These are phyloP conservation scores for Petroica traversi DNA, from an alignment of 2,113 vertebrate genomes.

Conservation along the genomic window DNA sequence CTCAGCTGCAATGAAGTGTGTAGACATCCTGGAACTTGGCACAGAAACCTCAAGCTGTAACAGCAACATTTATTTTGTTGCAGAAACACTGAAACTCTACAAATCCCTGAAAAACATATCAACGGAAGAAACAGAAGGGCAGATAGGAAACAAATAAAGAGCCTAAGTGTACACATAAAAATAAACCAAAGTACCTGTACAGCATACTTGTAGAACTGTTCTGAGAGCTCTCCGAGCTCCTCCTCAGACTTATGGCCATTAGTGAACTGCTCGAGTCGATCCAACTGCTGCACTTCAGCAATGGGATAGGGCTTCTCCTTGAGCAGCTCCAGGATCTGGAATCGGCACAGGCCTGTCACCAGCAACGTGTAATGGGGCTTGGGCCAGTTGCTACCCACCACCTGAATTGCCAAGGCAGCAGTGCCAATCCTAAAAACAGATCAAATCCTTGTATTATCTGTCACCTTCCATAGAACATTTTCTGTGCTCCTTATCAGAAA, in stretches of 20 bases:
- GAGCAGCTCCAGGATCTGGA: conserved; percentile 84
- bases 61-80: not conserved
- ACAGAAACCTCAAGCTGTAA: not conserved
- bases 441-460: not conserved
- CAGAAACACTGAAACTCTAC: not conserved
- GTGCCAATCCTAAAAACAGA: conserved; percentile 86
- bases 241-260: conserved; percentile 70
- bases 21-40: fast-evolving
- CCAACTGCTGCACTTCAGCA: conserved; percentile 91
- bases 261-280: conserved; percentile 88
- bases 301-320: conserved; percentile 89
- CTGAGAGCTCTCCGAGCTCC: conserved; percentile 84
- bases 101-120: fast-evolving
- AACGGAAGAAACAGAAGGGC: not conserved
- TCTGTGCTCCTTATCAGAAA: not conserved
- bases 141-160: not conserved
- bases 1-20: not conserved
- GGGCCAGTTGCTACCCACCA: conserved; percentile 98
- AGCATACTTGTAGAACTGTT: conserved; percentile 91
- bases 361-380: conserved; percentile 95
- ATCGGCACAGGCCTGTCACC: conserved; percentile 92
- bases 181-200: conserved; percentile 79
- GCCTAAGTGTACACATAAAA: fast-evolving
- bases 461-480: not conserved
- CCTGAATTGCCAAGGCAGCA: conserved; percentile 90